Percentiles rank a stretch among this genome's conserved stretches.
These are phyloP conservation scores for Nothoprocta pentlandii DNA, from an alignment of 2,113 vertebrate species.

Conservation along the genomic window DNA sequence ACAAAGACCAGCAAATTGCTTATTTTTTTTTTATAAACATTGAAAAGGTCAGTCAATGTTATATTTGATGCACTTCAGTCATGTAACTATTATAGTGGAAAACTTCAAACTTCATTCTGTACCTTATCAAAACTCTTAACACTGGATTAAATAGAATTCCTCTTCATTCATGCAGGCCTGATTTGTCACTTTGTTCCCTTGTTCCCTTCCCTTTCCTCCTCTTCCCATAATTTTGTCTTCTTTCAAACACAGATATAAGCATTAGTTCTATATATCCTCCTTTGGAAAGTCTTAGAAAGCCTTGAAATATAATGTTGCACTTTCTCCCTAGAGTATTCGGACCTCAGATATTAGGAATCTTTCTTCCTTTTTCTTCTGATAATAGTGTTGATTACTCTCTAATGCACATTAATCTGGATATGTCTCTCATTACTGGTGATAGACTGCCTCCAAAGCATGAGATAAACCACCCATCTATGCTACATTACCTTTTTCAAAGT, in stretches of 20 bases:
- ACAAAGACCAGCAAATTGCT: background rate
- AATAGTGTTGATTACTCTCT: conserved; percentile 41
- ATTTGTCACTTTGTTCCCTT: background rate
- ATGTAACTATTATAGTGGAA: background rate
- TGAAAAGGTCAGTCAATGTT: background rate
- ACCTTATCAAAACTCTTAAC: background rate
- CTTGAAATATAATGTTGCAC: background rate
- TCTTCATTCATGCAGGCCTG: background rate
- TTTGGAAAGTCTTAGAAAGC: background rate
- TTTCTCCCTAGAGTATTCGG: background rate
- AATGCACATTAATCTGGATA: conserved; percentile 42
- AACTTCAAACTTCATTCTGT: background rate
- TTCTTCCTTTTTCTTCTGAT: background rate
- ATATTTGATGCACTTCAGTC: background rate
- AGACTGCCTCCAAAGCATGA: background rate
- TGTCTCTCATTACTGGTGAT: conserved; percentile 34
- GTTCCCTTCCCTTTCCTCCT: too few relatives aligned
- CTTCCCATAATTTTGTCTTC: background rate
- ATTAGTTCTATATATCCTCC: background rate
- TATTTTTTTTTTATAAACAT: background rate
- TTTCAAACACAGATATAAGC: background rate
- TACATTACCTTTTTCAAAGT: conserved; percentile 54
- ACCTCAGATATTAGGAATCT: background rate
- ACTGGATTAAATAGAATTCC: background rate
- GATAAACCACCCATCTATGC: conserved; percentile 25